phyloP scores from a whole-genome alignment of 1,140 invertebrate species.

The Trypoxylus dichotomus region DNA sequence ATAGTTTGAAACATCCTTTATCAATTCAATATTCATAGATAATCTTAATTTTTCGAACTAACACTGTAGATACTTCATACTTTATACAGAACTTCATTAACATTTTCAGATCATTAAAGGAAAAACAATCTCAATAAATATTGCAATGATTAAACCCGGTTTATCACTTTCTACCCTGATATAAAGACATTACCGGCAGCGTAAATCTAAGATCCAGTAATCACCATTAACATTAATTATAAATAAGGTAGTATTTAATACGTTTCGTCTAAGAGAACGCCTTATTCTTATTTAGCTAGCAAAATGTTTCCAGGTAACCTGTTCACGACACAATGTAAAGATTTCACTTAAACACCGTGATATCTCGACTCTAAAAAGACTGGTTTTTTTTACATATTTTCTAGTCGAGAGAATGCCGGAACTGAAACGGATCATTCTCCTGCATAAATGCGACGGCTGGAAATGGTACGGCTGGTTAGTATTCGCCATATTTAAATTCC shows the following conservation, averaged over 20 bases:
- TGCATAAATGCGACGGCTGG: not conserved
- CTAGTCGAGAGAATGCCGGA: not conserved
- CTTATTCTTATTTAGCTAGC: not conserved
- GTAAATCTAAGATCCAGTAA: too few relatives aligned
- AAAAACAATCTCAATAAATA: too few relatives aligned
- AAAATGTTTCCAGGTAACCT: not conserved
- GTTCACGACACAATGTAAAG: not conserved
- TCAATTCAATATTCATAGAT: too few relatives aligned
- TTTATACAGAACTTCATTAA: too few relatives aligned
- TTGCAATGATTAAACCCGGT: too few relatives aligned
- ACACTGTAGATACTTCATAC: too few relatives aligned
- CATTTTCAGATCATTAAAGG: too few relatives aligned
- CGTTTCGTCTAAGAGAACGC: not conserved
- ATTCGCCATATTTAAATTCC: not conserved
- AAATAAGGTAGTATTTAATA: not conserved
- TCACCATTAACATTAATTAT: not conserved
- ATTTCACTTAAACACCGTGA: not conserved
- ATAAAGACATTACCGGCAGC: too few relatives aligned
- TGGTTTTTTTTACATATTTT: not conserved
- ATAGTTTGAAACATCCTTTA: too few relatives aligned
- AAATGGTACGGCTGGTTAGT: not conserved
- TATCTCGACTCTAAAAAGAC: not conserved
- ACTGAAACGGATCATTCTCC: not conserved
- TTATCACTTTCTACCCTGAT: too few relatives aligned
- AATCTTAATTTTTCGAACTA: too few relatives aligned